Evolutionary conservation across 2,888 invertebrate species (phyloP), one percentile per base, ranked within the genome.

Genomic region (Amphimallon solstitiale): DNA sequence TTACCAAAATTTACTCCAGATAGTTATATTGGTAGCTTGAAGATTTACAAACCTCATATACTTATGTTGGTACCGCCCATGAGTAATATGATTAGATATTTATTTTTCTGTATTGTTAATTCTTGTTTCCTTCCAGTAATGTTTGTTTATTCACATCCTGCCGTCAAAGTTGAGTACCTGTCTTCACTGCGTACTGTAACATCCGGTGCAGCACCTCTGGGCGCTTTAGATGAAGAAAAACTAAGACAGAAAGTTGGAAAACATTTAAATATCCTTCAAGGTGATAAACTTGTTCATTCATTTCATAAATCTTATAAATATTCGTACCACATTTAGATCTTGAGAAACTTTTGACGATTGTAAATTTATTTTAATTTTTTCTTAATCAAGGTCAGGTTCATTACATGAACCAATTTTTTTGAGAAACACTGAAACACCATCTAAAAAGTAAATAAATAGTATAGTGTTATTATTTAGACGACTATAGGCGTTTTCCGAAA

Each of bases 1-100:
- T 77, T 94, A 75, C 88, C 92, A 0, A 89, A 88, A 75, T 95
- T 95, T 80, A 90, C 91, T 7, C 89, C 92, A 0, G 87, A 88
- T 3, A 77, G 84, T 14, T 92, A 90, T 69, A 81, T 94, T 23
- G 86, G 88, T 23, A 82, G 89, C 0, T 75, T 95, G 72, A 85
- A 87, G 70, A 86, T 88, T 14, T 84, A 92, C 72, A 87, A 88
- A 73, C 85, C 85, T 2, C 86, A 86, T 10, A 73, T 89, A 37
- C 78, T 93, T 2, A 90, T 90, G 72, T 78, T 91, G 2, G 95
- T 94, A 7, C 95, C 95, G 3, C 94, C 95, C n/a, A 87, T 95
- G 63, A 87, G 90, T 90, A 79, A 85, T 86, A 38, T 9, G n/a
- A 23, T 12, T 29, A 5, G 2, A 29, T 29, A 4, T 7, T 23